Evolutionary conservation across 2,113 vertebrate genomes (phyloP), one percentile per base, ranked within the genome.

Genomic region (Etia nguti): DNA sequence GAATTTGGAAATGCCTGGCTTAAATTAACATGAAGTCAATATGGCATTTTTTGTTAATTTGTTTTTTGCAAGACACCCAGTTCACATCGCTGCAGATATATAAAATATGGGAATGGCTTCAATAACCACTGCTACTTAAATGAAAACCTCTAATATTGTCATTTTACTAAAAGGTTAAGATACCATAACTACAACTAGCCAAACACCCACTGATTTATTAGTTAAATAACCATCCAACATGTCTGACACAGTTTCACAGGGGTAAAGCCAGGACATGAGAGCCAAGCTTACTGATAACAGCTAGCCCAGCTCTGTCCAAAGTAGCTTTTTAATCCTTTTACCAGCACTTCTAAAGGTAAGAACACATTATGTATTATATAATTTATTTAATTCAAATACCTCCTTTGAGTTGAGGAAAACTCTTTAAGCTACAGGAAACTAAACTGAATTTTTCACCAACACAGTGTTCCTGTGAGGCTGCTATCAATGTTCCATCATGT

Each of bases 381-480:
- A 29, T 70, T 15, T 24, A 43, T 6, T 73, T 73, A 46, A 73
- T 43, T 46, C 68, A 29, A 73, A 16, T 73, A 29, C 68, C n/a
- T 18, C 38, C 22, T 48, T 46, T 48, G 24, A 48, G 41, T 75
- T 29, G 9, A 73, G 68, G 38, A 70, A 24, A 70, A 70, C 12
- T 70, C 65, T 70, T 24, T 70, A 41, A 16, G 8, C 38, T 70
- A 70, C 65, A 70, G n/a, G 36, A 43, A 70, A 0, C 12, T 70
- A 70, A 43, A 70, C 36, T 24, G 38, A 10, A 73, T 46, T 26
- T 73, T 16, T 46, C 13, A 18, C 4, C 0, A 26, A 46, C 38
- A 18, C 2, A 0, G 41, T 8, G 10, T 48, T 73, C 41, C 41
- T 24, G n/a, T 29, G 0, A 48, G 41, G 9, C 8, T 11, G 6